These are phyloP conservation scores for Mastigias papua DNA, from an alignment of 30 jellyfish, hydroid and myxozoan genomes.

Conservation along the genomic window DNA sequence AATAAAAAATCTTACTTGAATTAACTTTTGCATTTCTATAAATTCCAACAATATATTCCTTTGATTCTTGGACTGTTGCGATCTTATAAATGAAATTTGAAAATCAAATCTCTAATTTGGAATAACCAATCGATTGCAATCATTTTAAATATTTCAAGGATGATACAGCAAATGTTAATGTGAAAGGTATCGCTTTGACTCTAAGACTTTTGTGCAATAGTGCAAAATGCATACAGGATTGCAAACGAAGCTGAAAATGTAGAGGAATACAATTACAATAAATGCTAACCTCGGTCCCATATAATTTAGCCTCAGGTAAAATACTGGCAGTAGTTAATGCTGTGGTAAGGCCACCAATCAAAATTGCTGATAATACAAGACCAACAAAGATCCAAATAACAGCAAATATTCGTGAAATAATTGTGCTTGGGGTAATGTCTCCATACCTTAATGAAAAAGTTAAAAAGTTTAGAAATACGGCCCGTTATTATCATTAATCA, in stretches of 20 bases:
- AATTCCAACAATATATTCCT: conserved; percentile 57
- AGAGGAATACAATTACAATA: too few species aligned
- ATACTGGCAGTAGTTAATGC: conserved; percentile 44
- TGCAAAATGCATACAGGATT: too few species aligned
- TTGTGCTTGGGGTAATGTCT: conserved; percentile 50
- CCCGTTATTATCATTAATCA: too few species aligned
- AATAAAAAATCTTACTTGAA: conserved; percentile 34
- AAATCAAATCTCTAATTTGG: not conserved
- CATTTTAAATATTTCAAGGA: too few species aligned
- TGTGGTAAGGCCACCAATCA: conserved; percentile 68
- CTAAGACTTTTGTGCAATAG: too few species aligned
- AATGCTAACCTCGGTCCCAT: conserved; percentile 48
- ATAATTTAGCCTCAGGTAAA: conserved; percentile 14
- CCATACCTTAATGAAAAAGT: conserved; percentile 55
- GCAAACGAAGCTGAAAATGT: too few species aligned
- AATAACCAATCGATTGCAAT: too few species aligned
- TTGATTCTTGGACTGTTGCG: conserved; percentile 68
- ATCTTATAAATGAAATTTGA: conserved; percentile 21
- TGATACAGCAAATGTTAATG: too few species aligned
- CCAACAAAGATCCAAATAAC: conserved; percentile 71
- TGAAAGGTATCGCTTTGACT: too few species aligned
- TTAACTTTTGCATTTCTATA: conserved; percentile 76
- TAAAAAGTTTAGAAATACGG: too few species aligned
- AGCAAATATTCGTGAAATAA: conserved; percentile 42
- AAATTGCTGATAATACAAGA: conserved; percentile 68